Evolutionary conservation across 2,797 vertebrate genomes (phyloP), one percentile per base, ranked within the genome.

Genomic region (Gephyroberyx darwinii): DNA sequence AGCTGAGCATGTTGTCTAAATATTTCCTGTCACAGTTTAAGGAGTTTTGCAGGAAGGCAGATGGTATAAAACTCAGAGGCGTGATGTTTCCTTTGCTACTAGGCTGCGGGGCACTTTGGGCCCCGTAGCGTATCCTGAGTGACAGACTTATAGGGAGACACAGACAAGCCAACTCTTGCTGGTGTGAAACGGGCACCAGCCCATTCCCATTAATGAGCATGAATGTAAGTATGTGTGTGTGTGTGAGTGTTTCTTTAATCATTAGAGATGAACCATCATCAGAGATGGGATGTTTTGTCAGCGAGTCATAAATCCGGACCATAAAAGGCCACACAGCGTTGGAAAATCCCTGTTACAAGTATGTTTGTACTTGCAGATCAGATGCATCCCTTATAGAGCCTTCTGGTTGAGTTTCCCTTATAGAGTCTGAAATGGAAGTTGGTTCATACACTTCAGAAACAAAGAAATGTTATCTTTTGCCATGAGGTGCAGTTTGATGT

Each of bases 21-120:
- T 90, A 92, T 89, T 92, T 92, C 84, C 86, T 89, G 84, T 88
- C 84, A 86, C 81, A 82, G 75, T 85, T 86, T 91, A 82, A 93
- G 79, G 73, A 86, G 79, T 90, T 93, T 85, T 85, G 73, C 89
- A 92, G 91, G 72, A 87, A 59, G 69, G 71, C 84, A 70, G 80
- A 83, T 81, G 75, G 70, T 75, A 83, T 83, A 82, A 88, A 88
- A 85, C 59, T 88, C 85, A 86, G 64, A 76, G 30, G 68, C 71
- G n/a, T 71, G 69, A 54, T 79, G 79, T 71, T 91, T 91, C 78
- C 78, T 54, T 71, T 66, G 62, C 60, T 71, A 43, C 72, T 66
- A 48, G 56, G 57, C 77, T 70, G 33, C 9, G 8, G 63, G 65
- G 60, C 65, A 22, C 61, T 62, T 41, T 20, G 54, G 64, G 61